Percentiles rank a stretch among this genome's conserved stretches.
These are phyloP conservation scores for Bombus haemorrhoidalis DNA, from an alignment of 1,140 invertebrate species.

Conservation along the genomic window DNA sequence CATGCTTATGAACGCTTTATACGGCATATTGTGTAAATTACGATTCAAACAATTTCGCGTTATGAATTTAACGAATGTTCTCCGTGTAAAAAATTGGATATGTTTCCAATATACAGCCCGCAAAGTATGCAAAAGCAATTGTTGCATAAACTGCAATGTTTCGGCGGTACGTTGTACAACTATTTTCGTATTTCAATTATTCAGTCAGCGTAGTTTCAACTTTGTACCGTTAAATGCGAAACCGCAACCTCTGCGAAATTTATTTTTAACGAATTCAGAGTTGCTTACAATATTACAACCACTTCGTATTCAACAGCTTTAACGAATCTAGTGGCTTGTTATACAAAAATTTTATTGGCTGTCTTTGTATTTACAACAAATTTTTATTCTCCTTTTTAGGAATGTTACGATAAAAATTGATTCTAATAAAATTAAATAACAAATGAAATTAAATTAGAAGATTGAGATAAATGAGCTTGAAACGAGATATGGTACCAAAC, in stretches of 20 bases:
- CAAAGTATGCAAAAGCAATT: neutral
- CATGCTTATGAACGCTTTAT: neutral
- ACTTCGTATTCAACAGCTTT: neutral
- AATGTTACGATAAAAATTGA: neutral
- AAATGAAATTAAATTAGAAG: neutral
- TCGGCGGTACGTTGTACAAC: neutral
- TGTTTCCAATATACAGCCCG: too few relatives aligned
- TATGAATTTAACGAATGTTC: neutral
- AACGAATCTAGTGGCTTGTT: neutral
- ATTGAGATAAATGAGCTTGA: neutral
- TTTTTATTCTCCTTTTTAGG: too few relatives aligned
- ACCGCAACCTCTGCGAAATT: neutral
- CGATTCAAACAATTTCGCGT: neutral
- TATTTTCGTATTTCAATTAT: constrained; percentile 1
- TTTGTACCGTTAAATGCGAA: neutral
- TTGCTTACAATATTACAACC: neutral
- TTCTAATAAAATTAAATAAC: neutral
- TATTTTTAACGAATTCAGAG: neutral
- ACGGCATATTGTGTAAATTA: neutral
- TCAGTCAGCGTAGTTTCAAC: neutral
- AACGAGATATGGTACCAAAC: too few relatives aligned
- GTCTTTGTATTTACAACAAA: too few relatives aligned
- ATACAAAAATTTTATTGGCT: neutral
- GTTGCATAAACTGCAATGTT: neutral
- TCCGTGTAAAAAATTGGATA: neutral